Conservation (phyloP, 1,140 invertebrate species). For the Magallana angulata region DNA sequence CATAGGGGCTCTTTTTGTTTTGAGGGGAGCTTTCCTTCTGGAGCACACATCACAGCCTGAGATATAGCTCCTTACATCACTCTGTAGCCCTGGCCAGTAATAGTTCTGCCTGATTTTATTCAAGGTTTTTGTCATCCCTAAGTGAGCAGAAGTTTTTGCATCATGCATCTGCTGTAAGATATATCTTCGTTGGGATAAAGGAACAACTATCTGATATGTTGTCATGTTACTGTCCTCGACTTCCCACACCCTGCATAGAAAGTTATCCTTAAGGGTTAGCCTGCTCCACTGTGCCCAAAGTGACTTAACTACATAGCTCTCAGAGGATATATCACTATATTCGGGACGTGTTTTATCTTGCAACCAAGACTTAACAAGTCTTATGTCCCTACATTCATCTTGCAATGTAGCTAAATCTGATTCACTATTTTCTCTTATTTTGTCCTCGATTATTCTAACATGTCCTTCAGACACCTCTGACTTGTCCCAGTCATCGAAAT, state of each 20-base stretch:
- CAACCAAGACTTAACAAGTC: conserved; percentile 1
- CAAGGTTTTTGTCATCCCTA: conserved; percentile 43
- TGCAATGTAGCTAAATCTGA: neutral
- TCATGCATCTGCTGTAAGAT: conserved; percentile 47
- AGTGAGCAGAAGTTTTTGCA: conserved; percentile 46
- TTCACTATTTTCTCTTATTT: neutral
- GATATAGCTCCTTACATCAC: conserved; percentile 24
- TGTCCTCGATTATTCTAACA: neutral
- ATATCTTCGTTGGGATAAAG: conserved; percentile 38
- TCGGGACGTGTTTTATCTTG: neutral
- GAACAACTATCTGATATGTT: conserved; percentile 56
- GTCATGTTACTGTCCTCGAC: conserved; percentile 42
- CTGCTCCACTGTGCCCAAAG: conserved; percentile 38
- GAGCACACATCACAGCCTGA: conserved; percentile 47
- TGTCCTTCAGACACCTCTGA: neutral
- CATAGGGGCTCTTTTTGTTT: conserved; percentile 44
- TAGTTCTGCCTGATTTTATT: conserved; percentile 31
- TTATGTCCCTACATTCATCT: neutral
- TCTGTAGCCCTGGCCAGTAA: conserved; percentile 47
- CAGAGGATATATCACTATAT: neutral
- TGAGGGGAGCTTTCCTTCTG: conserved; percentile 36
- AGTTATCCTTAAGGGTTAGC: conserved; percentile 36
- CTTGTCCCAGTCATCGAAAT: neutral
- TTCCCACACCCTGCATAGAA: conserved; percentile 48
- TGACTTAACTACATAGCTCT: conserved; percentile 11